These are phyloP conservation scores for Steinernema carpocapsae DNA, from an alignment of 2,888 invertebrate species.

Conservation along the genomic window DNA sequence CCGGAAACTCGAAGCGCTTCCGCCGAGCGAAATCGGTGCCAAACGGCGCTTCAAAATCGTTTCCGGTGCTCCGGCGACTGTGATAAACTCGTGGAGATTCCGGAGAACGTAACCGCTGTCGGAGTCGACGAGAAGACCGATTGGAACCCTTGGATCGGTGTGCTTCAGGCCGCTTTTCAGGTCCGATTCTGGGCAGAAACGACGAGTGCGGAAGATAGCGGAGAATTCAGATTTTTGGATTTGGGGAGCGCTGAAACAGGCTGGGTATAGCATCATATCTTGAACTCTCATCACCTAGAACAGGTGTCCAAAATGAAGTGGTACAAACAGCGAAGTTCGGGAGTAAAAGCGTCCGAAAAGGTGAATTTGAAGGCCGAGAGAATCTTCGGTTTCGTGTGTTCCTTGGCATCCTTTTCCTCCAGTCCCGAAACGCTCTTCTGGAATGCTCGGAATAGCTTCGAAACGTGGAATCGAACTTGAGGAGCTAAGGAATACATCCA, in stretches of 20 bases:
- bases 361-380: neutral
- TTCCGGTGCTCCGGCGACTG: neutral
- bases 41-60: neutral
- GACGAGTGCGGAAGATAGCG: neutral
- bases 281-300: neutral
- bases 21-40: neutral
- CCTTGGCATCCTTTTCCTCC: neutral
- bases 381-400: neutral
- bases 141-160: slow-evolving; percentile 43
- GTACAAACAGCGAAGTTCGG: neutral
- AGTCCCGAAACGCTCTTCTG: slow-evolving; percentile 28
- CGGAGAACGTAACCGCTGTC: slow-evolving; percentile 46
- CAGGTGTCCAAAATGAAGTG: slow-evolving; percentile 19
- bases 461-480: slow-evolving; percentile 17
- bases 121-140: slow-evolving; percentile 41
- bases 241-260: slow-evolving; percentile 11
- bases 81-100: slow-evolving; percentile 43
- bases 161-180: neutral
- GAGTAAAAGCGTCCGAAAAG: slow-evolving; percentile 2
- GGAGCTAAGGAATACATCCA: slow-evolving; percentile 1
- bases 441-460: slow-evolving; percentile 11
- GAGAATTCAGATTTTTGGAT: neutral
- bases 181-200: neutral
- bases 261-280: no score
- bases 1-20: slow-evolving; percentile 39